A percentile compares a stretch with the other conserved stretches of the same genome.
phyloP scores from a whole-genome alignment of 2,797 vertebrate genomes.

The Urocyon cinereoargenteus region DNA sequence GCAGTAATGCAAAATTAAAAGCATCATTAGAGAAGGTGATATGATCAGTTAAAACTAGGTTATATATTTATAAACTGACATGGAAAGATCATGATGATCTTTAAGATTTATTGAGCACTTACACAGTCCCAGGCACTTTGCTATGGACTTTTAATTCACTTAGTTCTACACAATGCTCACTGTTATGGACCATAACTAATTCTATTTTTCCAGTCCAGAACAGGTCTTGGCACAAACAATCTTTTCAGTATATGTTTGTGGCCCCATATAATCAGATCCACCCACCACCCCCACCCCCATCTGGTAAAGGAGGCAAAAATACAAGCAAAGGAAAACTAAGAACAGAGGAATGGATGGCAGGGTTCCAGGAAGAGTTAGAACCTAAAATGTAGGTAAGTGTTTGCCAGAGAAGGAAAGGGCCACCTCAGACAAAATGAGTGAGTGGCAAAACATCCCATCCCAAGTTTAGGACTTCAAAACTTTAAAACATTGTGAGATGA shows the following conservation, averaged over 20 bases:
- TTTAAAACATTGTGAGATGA: neutral
- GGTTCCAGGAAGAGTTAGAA: neutral
- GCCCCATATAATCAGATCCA: neutral
- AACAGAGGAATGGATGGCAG: neutral
- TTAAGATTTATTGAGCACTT: neutral
- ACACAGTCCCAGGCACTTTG: neutral
- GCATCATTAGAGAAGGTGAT: neutral
- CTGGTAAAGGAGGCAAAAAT: slow-evolving; percentile 35
- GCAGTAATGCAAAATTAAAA: slow-evolving; percentile 50
- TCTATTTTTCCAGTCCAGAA: neutral
- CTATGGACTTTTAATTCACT: neutral
- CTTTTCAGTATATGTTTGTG: slow-evolving; percentile 26
- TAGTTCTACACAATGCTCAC: neutral
- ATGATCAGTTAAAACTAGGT: neutral
- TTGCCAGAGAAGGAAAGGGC: neutral
- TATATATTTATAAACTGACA: slow-evolving; percentile 13
- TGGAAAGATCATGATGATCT: neutral
- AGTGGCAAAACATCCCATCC: neutral
- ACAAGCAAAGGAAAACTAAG: neutral
- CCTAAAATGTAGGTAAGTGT: neutral
- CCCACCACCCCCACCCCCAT: neutral
- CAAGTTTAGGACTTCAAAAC: neutral
- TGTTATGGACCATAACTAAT: neutral
- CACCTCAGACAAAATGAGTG: neutral
- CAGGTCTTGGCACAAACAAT: neutral